Evolutionary conservation across 2,888 invertebrate genomes (phyloP), one percentile per base, ranked within the genome.

Genomic region (Augochlorella aurata): DNA sequence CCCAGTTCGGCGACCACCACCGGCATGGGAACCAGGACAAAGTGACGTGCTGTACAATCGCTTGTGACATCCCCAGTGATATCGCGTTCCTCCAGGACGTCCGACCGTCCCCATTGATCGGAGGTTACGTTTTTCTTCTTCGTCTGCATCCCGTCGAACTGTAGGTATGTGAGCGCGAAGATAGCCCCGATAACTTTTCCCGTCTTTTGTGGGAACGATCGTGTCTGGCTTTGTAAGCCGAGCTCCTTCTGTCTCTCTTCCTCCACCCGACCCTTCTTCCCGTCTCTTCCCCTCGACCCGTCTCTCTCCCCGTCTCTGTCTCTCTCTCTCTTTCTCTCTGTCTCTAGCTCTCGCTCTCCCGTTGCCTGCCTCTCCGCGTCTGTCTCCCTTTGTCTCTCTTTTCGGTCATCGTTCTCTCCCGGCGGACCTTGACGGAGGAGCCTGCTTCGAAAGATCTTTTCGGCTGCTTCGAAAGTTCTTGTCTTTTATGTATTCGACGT

Each of bases 341-440:
- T n/a, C 54, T 9, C 12, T 1, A 21, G 3, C 10, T 10, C 54
- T 72, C 80, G 14, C 45, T 47, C 61, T 49, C 72, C 0, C 12
- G 21, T 21, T 58, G 12, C 21, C 14, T 24, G 54, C 44, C 71
- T 47, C 38, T 38, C 38, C 3, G 38, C 38, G 38, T 75, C 66
- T 71, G 69, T 74, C 49, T 18, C 44, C 38, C 65, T 38, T 38
- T 65, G 65, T 65, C 65, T 45, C 69, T 52, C 69, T 74, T 85
- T 87, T 78, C 82, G 86, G 85, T 84, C 81, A 84, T 88, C 88
- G 88, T 87, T 87, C 79, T 85, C 83, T 78, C 73, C 77, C 61
- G 74, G 73, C 74, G 82, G 80, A 87, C 80, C 85, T 87, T 88
- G 86, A 88, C 80, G 82, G 76, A 77, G 82, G 66, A 77, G 81